Evolutionary conservation across 2,888 invertebrate species (phyloP), one percentile per base, ranked within the genome.

Genomic region (Orchesellides sinensis): DNA sequence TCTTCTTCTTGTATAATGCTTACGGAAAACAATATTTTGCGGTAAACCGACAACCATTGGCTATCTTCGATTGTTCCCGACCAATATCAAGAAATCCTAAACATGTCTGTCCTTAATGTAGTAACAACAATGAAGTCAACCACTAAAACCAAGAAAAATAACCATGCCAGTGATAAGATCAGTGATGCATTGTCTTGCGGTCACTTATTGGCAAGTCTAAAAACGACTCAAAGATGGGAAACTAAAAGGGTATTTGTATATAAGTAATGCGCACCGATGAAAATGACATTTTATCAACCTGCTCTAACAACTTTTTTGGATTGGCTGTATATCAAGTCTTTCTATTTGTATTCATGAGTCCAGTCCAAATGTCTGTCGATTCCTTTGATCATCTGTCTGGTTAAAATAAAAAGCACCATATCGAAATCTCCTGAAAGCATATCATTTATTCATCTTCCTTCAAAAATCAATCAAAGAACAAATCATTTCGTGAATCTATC

Each of bases 151-250:
- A 35, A 40, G 65, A 32, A 65, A n/a, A 74, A 52, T 65, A 74
- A 63, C 65, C 63, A 65, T 74, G 61, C 49, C 49, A 54, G 19
- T 65, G 74, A 74, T 74, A 74, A 54, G 17, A 74, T 74, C 74
- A 47, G 47, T n/a, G n/a, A n/a, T n/a, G n/a, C 63, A 63, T 73
- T 63, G 40, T 63, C 63, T 49, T 74, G 74, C 65, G 74, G 74
- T 74, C 74, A 74, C 12, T 52, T 74, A 17, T 35, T 59, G 17
- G 32, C 54, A 47, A 25, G 17, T 65, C 32, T 1, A 8, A 4
- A 49, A 14, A 27, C 27, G n/a, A 25, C 25, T 56, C 14, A 12
- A 2, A 27, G 23, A 56, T 52, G 56, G 25, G 23, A 14, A 17
- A 1, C 10, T 14, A 23, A 19, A 2, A 25, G 14, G 5, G 17